phyloP scores from a whole-genome alignment of 2,113 vertebrate species.

The Corvus moneduloides region DNA sequence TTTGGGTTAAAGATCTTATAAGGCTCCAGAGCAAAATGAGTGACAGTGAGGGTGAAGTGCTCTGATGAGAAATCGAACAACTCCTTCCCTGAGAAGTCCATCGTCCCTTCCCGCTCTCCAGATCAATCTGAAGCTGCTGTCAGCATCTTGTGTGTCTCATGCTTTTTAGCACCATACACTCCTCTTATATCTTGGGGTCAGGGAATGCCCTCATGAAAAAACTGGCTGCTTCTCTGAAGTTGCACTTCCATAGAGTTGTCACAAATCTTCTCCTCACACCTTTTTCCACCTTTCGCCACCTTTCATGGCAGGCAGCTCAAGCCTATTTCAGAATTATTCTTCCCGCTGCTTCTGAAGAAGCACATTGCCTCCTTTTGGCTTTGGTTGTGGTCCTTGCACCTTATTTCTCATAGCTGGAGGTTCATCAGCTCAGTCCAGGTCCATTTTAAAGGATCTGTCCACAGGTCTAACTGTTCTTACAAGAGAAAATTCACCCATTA shows the following conservation, averaged over 20 bases:
- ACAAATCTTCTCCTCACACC: background rate
- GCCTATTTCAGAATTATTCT: background rate
- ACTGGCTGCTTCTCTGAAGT: background rate
- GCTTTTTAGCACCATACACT: background rate
- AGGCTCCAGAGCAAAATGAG: background rate
- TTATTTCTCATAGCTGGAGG: background rate
- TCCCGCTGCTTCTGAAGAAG: background rate
- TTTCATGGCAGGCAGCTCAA: background rate
- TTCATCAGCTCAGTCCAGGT: background rate
- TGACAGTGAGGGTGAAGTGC: slow-evolving; percentile 5
- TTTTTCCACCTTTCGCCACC: background rate
- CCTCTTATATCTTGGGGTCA: too few species aligned
- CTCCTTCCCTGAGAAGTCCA: background rate
- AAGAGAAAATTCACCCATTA: background rate
- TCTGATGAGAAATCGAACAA: background rate
- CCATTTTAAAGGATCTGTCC: background rate
- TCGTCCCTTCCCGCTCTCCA: background rate
- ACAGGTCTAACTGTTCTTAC: background rate
- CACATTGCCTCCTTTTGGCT: background rate
- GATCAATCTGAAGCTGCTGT: background rate
- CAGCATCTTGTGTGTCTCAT: background rate
- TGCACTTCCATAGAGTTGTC: background rate
- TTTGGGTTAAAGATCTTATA: background rate
- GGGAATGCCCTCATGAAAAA: background rate
- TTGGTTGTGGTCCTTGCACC: background rate